phyloP scores from a whole-genome alignment of 2,797 vertebrate genomes.

The Caiman crocodilus region DNA sequence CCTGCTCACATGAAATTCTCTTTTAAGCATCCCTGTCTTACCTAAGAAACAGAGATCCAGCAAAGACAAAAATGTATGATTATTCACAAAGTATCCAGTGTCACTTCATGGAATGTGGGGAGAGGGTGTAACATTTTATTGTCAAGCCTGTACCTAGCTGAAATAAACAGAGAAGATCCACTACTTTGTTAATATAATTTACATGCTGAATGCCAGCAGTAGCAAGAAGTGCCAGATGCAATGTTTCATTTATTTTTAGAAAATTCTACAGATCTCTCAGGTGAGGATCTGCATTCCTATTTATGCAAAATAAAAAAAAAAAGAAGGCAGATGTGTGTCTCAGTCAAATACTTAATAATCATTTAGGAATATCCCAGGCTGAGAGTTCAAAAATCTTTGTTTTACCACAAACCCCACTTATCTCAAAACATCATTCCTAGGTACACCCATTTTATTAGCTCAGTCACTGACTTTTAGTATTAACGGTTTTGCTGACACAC shows the following conservation, averaged over 20 bases:
- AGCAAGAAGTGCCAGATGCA: not conserved
- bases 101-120: not conserved
- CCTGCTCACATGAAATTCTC: constrained; percentile 1
- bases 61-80: not conserved
- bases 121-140: not conserved
- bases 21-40: constrained; percentile 23
- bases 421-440: not conserved
- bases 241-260: no score
- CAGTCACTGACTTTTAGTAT: not conserved
- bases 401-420: not conserved
- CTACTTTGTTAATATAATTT: not conserved
- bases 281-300: not conserved
- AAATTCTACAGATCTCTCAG: no score
- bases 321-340: not conserved
- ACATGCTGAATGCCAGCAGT: not conserved
- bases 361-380: not conserved
- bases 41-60: constrained; percentile 21
- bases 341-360: not conserved
- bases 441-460: not conserved
- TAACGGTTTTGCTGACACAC: not conserved
- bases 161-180: not conserved
- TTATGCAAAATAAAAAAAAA: not conserved
- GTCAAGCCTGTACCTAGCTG: not conserved
- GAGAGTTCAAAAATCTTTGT: not conserved
- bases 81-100: not conserved